Conservation (phyloP, 92 coral and sea anemone species). For the Meandrina meandrites region DNA sequence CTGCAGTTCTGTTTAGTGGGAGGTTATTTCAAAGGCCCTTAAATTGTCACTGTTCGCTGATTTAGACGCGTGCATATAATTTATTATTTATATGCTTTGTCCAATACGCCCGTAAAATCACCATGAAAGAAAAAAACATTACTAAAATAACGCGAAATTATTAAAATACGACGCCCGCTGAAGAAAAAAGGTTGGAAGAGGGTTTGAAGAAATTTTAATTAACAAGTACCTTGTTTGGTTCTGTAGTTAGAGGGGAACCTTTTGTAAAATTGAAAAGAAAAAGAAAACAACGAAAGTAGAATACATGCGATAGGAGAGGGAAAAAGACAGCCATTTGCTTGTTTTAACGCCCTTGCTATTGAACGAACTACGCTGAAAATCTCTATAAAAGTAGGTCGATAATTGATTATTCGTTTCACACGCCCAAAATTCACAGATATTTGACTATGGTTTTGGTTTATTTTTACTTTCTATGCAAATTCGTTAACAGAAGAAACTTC, state of each 20-base stretch:
- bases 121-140: conserved; percentile 20
- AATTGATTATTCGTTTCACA: not conserved
- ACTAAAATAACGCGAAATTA: conserved; percentile 3
- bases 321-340: not conserved
- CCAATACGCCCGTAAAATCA: conserved; percentile 29
- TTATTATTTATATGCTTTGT: conserved; percentile 41
- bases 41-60: conserved; percentile 4
- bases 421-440: not conserved
- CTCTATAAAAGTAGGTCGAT: not conserved
- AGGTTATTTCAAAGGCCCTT: not conserved
- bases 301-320: not conserved
- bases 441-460: not conserved
- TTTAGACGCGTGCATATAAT: conserved; percentile 12
- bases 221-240: not conserved
- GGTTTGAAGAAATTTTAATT: not conserved
- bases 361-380: too few relatives aligned
- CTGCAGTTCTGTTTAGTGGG: not conserved
- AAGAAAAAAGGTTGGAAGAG: not conserved
- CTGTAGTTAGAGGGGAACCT: not conserved
- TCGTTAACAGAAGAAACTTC: not conserved
- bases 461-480: conserved; percentile 20
- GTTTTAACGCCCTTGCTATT: not conserved
- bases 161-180: not conserved
- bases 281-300: not conserved
- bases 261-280: not conserved